Evolutionary conservation across 2,113 vertebrate species (phyloP).

Genomic region (Chaetodon auriga): DNA sequence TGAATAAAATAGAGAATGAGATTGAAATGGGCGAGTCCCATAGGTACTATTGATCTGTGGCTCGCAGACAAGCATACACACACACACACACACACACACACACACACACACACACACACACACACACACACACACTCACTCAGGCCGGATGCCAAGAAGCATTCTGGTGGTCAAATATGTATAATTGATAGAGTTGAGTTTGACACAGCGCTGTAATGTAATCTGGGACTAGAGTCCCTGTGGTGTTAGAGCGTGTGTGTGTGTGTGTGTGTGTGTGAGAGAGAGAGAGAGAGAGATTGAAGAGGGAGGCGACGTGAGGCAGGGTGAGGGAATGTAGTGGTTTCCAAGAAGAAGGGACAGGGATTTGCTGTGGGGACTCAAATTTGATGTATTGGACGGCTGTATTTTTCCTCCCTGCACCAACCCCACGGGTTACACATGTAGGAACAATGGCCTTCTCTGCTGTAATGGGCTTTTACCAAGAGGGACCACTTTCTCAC

Average conservation of each 20-base stretch:
- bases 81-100: constrained; percentile 34
- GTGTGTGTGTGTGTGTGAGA: constrained; percentile 18
- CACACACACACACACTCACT: constrained; percentile 30
- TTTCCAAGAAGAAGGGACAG: constrained; percentile 23
- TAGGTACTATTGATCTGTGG: constrained; percentile 67
- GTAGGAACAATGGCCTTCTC: constrained; percentile 59
- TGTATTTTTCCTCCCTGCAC: constrained; percentile 59
- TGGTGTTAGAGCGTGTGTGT: constrained; percentile 25
- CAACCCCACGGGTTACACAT: constrained; percentile 55
- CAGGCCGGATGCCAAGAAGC: constrained; percentile 53
- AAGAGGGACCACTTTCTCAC: constrained; percentile 53
- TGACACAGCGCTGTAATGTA: constrained; percentile 73
- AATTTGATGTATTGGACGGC: constrained; percentile 71
- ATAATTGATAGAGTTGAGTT: constrained; percentile 77
- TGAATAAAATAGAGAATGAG: constrained; percentile 44
- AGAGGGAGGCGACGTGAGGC: not conserved
- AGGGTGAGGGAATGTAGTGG: constrained; percentile 4
- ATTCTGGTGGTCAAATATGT: constrained; percentile 71
- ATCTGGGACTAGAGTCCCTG: constrained; percentile 64
- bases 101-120: constrained; percentile 38
- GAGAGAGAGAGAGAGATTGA: constrained; percentile 23
- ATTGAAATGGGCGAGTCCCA: constrained; percentile 48
- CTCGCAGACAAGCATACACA: not conserved
- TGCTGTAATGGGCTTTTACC: constrained; percentile 59
- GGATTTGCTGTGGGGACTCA: constrained; percentile 58